Conservation (phyloP, 2,113 vertebrate species). For the Gopherus flavomarginatus region DNA sequence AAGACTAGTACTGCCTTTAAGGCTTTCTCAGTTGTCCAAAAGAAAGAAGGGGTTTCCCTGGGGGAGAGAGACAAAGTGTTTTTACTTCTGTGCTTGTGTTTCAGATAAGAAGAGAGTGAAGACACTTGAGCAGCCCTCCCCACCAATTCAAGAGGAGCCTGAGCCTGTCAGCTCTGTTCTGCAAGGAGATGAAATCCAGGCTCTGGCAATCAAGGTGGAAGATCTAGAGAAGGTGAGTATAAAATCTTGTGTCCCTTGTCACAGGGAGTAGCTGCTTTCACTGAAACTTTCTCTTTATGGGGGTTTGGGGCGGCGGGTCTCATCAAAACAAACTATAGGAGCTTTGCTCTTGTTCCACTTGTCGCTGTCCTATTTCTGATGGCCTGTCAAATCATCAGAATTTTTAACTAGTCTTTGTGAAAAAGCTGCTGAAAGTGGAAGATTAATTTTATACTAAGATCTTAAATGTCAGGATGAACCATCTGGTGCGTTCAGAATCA, state of each 20-base stretch:
- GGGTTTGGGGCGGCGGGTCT: neutral
- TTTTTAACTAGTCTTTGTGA: neutral
- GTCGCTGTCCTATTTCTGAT: neutral
- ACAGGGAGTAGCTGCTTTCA: neutral
- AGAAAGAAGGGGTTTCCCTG: neutral
- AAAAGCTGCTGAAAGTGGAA: neutral
- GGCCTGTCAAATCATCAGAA: neutral
- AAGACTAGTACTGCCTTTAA: neutral
- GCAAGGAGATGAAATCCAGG: slow-evolving; percentile 77
- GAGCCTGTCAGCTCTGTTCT: slow-evolving; percentile 54
- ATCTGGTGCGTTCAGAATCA: neutral
- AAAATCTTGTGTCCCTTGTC: neutral
- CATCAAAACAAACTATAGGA: neutral
- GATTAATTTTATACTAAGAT: neutral
- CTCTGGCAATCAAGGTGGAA: slow-evolving; percentile 75
- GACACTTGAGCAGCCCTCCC: slow-evolving; percentile 23
- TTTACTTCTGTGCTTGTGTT: slow-evolving; percentile 34
- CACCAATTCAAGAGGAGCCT: slow-evolving; percentile 64
- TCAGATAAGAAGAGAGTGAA: slow-evolving; percentile 80
- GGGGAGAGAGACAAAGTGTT: neutral
- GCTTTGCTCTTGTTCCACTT: neutral
- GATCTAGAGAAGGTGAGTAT: slow-evolving; percentile 82
- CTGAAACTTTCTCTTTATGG: neutral
- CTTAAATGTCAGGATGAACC: neutral
- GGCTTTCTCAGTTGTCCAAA: neutral